Conservation (phyloP, 2,888 invertebrate species). For the Kuschelorhynchus macadamiae region DNA sequence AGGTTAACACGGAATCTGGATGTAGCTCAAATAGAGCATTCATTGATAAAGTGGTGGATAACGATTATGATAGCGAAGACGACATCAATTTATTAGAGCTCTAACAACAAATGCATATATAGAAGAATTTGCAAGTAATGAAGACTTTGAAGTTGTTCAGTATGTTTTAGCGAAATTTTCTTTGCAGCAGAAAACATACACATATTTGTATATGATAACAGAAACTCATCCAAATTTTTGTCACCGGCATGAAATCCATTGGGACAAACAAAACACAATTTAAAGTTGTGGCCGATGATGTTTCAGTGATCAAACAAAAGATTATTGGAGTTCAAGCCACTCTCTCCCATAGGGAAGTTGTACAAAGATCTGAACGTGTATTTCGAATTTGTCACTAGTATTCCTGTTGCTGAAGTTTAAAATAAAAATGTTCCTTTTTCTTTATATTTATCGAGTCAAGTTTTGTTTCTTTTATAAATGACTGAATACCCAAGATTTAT, state of each 20-base stretch:
- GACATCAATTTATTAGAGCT: conserved; percentile 32
- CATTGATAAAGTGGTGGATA: conserved; percentile 28
- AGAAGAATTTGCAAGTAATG: conserved; percentile 26
- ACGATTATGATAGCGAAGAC: conserved; percentile 35
- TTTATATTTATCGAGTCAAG: conserved; percentile 1
- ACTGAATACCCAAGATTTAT: conserved; percentile 17
- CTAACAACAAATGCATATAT: conserved; percentile 32
- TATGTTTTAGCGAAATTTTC: conserved; percentile 25
- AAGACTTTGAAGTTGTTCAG: conserved; percentile 17
- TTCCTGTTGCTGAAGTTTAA: conserved; percentile 16
- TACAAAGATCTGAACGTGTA: conserved; percentile 22
- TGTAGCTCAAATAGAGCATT: conserved; percentile 28
- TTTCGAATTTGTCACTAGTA: conserved; percentile 23
- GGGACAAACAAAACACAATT: conserved; percentile 10
- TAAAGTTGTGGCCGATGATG: conserved; percentile 17
- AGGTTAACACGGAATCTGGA: conserved; percentile 31
- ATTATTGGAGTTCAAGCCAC: conserved; percentile 12
- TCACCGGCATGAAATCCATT: conserved; percentile 22
- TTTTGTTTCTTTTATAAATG: conserved; percentile 20
- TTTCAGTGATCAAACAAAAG: conserved; percentile 14
- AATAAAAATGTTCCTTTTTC: no score
- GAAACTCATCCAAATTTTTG: conserved; percentile 18
- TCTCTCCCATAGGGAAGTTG: conserved; percentile 14
- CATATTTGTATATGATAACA: no score
- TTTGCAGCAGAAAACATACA: conserved; percentile 25